Evolutionary conservation across 2,888 invertebrate species (phyloP), one percentile per base, ranked within the genome.

Genomic region (Himalopsyche japonica): DNA sequence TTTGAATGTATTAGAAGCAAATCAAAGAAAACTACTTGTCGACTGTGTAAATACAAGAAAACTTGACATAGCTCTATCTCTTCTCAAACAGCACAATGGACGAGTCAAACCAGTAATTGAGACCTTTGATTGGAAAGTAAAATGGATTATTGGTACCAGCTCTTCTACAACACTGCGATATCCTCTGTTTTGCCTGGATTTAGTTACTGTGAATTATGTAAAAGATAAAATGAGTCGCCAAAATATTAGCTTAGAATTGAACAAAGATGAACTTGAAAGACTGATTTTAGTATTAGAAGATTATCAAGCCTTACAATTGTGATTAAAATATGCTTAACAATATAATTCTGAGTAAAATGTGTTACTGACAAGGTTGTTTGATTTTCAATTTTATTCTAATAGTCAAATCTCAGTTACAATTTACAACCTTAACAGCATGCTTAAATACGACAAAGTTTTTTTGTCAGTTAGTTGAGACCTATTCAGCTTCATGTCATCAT

Each of bases 71-170:
- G 83, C 85, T n/a, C 64, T 83, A 47, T 47, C 77, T 20, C 81
- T 86, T 15, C 43, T 86, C 76, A 87, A 86, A 81, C 64, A 85
- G 43, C 86, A 86, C 57, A 87, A 87, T 77, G 76, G 76, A 10
- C n/a, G 76, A 7, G 78, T 85, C n/a, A 83, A 64, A 48, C 84
- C 84, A 4, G 81, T 84, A 20, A 34, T 87, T 30, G 80, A 86
- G 47, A 88, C 89, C 82, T 90, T 90, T 88, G 89, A 91, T 87
- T 91, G 91, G 91, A 76, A 87, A 79, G 85, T 91, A 7, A 91
- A 91, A 88, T 86, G 89, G 78, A 88, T 91, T 76, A 86, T 89
- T 78, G 91, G 91, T 10, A 90, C 90, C 70, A 91, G 91, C 88
- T 89, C 90, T 86, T 86, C 91, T 34, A 90, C 90, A 87, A 89